Conservation (phyloP, 2,888 invertebrate species). For the Acrocera orbiculus region DNA sequence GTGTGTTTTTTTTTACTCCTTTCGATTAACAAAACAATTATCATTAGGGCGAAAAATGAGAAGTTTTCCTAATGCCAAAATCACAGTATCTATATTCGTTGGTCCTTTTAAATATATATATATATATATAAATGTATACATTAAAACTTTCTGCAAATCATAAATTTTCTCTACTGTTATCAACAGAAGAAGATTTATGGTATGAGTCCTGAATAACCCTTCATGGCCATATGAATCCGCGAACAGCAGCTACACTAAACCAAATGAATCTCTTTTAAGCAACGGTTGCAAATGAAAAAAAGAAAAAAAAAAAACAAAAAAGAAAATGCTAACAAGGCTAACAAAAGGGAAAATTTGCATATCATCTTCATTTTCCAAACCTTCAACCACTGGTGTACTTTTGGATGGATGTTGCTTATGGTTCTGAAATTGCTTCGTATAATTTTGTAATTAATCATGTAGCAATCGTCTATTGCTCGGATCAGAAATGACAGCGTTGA, state of each 20-base stretch:
- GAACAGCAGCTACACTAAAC: no score
- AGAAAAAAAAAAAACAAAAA: constrained; percentile 2
- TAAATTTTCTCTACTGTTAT: constrained; percentile 11
- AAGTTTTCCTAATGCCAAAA: constrained; percentile 6
- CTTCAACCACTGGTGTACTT: background rate
- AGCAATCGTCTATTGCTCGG: constrained; percentile 10
- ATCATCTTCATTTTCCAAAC: constrained; percentile 9
- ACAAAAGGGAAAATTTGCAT: constrained; percentile 11
- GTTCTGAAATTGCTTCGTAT: constrained; percentile 11
- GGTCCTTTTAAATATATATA: no score
- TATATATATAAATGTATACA: no score
- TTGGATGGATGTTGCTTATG: constrained; percentile 8
- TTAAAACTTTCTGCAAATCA: constrained; percentile 10
- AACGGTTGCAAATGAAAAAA: constrained; percentile 6
- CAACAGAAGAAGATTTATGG: constrained; percentile 11
- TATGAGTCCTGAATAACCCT: constrained; percentile 9
- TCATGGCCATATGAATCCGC: constrained; percentile 9
- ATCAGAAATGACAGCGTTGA: constrained; percentile 9
- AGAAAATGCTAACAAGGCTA: no score
- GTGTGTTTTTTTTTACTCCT: constrained; percentile 3
- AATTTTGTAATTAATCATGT: constrained; percentile 13
- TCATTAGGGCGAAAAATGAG: constrained; percentile 9
- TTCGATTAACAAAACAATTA: constrained; percentile 11
- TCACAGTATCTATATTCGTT: constrained; percentile 6
- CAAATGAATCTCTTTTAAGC: constrained; percentile 7